Evolutionary conservation across 2,113 vertebrate genomes (phyloP).

Genomic region (Emydura subglobosa): DNA sequence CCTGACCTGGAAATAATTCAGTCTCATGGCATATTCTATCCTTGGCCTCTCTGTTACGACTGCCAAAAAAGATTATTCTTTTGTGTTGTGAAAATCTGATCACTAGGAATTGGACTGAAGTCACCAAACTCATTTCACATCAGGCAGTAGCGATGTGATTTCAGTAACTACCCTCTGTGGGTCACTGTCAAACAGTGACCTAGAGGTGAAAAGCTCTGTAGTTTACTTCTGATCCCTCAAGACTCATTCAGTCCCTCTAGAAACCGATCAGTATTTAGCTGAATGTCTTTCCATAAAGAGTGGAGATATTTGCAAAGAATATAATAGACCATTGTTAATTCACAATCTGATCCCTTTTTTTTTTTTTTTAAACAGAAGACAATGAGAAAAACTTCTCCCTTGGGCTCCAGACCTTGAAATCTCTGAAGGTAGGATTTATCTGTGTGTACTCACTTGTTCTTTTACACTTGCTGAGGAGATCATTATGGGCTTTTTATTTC

Average conservation of each 20-base stretch:
- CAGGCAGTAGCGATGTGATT: background rate
- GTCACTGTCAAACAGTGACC: background rate
- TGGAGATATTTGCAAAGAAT: background rate
- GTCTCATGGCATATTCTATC: background rate
- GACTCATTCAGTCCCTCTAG: background rate
- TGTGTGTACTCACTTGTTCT: background rate
- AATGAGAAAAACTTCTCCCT: slow-evolving; percentile 83
- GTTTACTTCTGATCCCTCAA: fast-evolving
- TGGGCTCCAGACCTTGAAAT: slow-evolving; percentile 87
- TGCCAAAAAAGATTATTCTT: background rate
- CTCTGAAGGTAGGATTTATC: slow-evolving; percentile 84
- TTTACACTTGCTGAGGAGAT: background rate
- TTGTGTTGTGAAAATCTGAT: background rate
- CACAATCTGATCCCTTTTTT: background rate
- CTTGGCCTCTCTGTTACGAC: background rate
- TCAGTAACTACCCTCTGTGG: background rate
- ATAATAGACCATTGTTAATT: background rate
- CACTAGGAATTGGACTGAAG: background rate
- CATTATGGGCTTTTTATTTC: background rate
- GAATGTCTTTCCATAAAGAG: background rate
- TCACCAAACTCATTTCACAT: fast-evolving
- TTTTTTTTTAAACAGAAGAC: slow-evolving; percentile 80
- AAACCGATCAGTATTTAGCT: background rate
- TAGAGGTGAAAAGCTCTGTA: fast-evolving
- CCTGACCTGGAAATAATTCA: background rate